Evolutionary conservation across 2,888 invertebrate genomes (phyloP).

Genomic region (Cosmorhoe ocellata): DNA sequence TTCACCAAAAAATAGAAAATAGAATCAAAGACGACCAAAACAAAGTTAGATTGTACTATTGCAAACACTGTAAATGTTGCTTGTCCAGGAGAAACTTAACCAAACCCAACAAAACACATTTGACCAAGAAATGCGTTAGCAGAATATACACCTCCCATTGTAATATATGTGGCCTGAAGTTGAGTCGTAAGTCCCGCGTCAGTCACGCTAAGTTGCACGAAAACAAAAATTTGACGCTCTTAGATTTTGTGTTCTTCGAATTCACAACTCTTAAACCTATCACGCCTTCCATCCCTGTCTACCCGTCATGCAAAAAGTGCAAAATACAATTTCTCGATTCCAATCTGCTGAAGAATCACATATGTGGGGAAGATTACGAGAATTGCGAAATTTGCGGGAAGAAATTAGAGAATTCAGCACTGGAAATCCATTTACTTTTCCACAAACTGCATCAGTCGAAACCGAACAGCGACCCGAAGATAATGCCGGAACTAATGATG

Average conservation of each 20-base stretch:
- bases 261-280: slow-evolving; percentile 32
- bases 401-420: slow-evolving; percentile 40
- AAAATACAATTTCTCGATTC: slow-evolving; percentile 38
- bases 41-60: slow-evolving; percentile 22
- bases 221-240: slow-evolving; percentile 28
- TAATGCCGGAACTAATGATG: slow-evolving; percentile 45
- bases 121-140: slow-evolving; percentile 16
- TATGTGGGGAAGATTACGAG: slow-evolving; percentile 34
- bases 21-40: slow-evolving; percentile 9
- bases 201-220: slow-evolving; percentile 21
- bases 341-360: slow-evolving; percentile 17
- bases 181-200: not conserved
- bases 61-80: slow-evolving; percentile 29
- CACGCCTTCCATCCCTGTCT: slow-evolving; percentile 36
- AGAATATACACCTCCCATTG: slow-evolving; percentile 28
- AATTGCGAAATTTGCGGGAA: slow-evolving; percentile 42
- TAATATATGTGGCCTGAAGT: slow-evolving; percentile 46
- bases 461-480: not conserved
- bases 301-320: slow-evolving; percentile 42
- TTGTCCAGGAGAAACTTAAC: not conserved
- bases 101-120: slow-evolving; percentile 7
- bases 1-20: slow-evolving; percentile 4
- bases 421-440: slow-evolving; percentile 43
- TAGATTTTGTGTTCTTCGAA: slow-evolving; percentile 40
- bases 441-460: slow-evolving; percentile 37